phyloP scores from a whole-genome alignment of 2,888 invertebrate species.

The Schizaphis graminum region DNA sequence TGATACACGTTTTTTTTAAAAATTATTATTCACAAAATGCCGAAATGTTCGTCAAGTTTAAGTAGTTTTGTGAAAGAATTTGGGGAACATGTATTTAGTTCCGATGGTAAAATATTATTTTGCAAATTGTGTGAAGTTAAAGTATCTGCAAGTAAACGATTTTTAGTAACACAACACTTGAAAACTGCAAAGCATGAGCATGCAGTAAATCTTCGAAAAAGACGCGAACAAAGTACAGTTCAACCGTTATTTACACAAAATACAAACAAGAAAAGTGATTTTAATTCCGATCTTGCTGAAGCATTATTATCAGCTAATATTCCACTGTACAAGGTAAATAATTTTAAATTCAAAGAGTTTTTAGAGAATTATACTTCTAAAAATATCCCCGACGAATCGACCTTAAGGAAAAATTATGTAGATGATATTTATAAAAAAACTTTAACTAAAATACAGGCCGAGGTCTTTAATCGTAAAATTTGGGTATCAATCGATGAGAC shows the following conservation, averaged over 20 bases:
- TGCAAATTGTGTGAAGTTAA: conserved; percentile 24
- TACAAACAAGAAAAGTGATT: conserved; percentile 4
- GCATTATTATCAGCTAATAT: neutral
- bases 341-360: conserved; percentile 24
- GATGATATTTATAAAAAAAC: too few relatives aligned
- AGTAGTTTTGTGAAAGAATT: neutral
- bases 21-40: neutral
- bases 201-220: neutral
- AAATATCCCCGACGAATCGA: too few relatives aligned
- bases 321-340: neutral
- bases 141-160: conserved; percentile 11
- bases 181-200: conserved; percentile 15
- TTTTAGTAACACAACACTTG: conserved; percentile 18
- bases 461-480: too few relatives aligned
- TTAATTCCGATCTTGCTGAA: neutral
- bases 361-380: neutral
- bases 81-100: conserved; percentile 12
- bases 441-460: too few relatives aligned
- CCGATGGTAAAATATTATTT: conserved; percentile 3
- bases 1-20: neutral
- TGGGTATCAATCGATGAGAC: too few relatives aligned
- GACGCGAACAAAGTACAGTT: conserved; percentile 18
- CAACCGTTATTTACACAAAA: neutral
- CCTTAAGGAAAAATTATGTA: too few relatives aligned
- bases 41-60: neutral